phyloP scores from a whole-genome alignment of 2,113 vertebrate genomes.

The Gorsachius goisagi region DNA sequence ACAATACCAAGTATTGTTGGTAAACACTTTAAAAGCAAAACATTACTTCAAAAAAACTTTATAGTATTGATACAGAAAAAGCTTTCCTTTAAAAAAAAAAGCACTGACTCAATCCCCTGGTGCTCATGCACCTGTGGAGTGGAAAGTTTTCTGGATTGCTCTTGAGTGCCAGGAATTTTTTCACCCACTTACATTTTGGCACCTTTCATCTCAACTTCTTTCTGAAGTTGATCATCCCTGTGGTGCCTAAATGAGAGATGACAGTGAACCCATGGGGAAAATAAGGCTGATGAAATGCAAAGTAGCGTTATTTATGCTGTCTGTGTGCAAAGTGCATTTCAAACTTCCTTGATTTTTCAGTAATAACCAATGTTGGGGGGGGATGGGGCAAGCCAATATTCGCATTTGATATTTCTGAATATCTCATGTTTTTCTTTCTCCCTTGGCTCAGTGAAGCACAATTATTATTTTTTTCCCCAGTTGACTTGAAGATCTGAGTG shows the following conservation, averaged over 20 bases:
- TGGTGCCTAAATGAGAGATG: constrained; percentile 61
- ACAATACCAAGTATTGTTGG: not conserved
- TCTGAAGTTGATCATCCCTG: constrained; percentile 59
- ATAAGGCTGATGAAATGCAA: constrained; percentile 63
- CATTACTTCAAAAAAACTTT: not conserved
- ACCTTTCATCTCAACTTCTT: constrained; percentile 55
- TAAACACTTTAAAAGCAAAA: not conserved
- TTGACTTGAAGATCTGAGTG: not conserved
- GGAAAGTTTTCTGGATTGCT: constrained; percentile 9
- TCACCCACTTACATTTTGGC: not conserved
- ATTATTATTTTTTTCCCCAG: not conserved
- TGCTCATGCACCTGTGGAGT: not conserved
- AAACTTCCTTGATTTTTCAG: constrained; percentile 52
- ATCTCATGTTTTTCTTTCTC: not conserved
- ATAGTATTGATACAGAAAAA: not conserved
- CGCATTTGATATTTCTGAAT: constrained; percentile 15
- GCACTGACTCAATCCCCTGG: not conserved
- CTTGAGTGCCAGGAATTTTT: not conserved
- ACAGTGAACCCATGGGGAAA: constrained; percentile 61
- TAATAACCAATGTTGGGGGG: not conserved
- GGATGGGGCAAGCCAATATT: not conserved
- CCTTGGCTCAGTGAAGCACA: not conserved
- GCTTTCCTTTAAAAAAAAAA: not conserved
- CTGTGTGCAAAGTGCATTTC: constrained; percentile 52
- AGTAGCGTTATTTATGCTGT: constrained; percentile 25